A percentile compares a stretch with the other conserved stretches of the same genome.
Evolutionary conservation across 2,888 invertebrate species (phyloP).

Genomic region (Graphium colonna): DNA sequence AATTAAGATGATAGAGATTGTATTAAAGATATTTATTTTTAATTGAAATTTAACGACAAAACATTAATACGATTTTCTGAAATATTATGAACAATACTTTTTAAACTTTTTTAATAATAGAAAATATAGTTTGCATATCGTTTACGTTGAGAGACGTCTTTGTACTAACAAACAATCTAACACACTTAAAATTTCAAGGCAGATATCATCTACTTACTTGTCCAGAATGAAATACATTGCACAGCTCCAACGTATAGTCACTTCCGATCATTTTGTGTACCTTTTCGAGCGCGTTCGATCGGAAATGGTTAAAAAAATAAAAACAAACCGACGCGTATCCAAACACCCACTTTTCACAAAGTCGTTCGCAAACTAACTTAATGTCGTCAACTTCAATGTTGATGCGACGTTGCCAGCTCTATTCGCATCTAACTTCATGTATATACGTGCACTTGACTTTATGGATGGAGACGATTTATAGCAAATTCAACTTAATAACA

Average conservation of each 20-base stretch:
- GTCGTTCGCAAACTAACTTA: conserved; percentile 47
- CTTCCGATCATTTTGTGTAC: conserved; percentile 84
- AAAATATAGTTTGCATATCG: too few relatives aligned
- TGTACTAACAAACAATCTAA: neutral
- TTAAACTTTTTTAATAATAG: too few relatives aligned
- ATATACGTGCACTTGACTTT: conserved; percentile 46
- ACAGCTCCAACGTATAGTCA: conserved; percentile 92
- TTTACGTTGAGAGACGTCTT: neutral
- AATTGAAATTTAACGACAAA: too few relatives aligned
- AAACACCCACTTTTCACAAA: conserved; percentile 42
- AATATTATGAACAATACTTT: too few relatives aligned
- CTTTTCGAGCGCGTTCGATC: conserved; percentile 28
- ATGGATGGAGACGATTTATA: conserved; percentile 20
- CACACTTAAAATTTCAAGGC: neutral
- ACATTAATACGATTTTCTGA: too few relatives aligned
- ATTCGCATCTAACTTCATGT: conserved; percentile 49
- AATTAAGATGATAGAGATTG: neutral
- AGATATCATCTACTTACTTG: conserved; percentile 79
- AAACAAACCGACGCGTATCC: conserved; percentile 32
- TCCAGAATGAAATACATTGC: conserved; percentile 93
- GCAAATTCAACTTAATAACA: conserved; percentile 27
- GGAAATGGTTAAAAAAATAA: conserved; percentile 35
- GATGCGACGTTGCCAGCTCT: conserved; percentile 61
- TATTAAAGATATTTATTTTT: neutral
- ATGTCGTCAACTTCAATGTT: conserved; percentile 54